Percentiles rank a stretch among this genome's conserved stretches.
These are phyloP conservation scores for Drosophila neocordata DNA, from an alignment of 1,140 invertebrate species.

Conservation along the genomic window DNA sequence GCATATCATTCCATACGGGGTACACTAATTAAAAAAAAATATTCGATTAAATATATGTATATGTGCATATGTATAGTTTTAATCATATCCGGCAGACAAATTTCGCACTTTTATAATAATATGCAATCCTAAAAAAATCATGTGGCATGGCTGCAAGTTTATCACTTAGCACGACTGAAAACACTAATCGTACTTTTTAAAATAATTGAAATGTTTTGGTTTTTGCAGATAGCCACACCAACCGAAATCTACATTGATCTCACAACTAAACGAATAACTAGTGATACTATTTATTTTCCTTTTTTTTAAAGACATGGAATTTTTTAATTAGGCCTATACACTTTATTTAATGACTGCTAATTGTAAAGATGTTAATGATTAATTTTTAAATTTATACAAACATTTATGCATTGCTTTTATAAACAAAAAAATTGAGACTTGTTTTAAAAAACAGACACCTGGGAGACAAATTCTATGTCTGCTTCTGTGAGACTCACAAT, in stretches of 20 bases:
- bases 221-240: too few relatives aligned
- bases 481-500: background rate
- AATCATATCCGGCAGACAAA: too few relatives aligned
- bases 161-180: background rate
- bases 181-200: background rate
- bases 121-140: background rate
- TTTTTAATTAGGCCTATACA: background rate
- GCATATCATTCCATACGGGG: too few relatives aligned
- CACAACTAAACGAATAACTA: too few relatives aligned
- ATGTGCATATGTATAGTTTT: too few relatives aligned
- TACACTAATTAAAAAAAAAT: too few relatives aligned
- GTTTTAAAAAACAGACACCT: background rate
- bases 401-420: background rate
- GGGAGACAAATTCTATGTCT: background rate
- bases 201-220: background rate
- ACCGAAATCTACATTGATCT: too few relatives aligned
- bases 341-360: background rate
- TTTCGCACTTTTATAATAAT: background rate
- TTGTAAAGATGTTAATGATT: background rate
- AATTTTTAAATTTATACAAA: constrained; percentile 7
- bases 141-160: background rate
- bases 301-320: background rate
- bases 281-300: background rate
- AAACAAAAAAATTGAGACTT: background rate
- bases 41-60: background rate